Conservation (phyloP, 2,888 invertebrate genomes). For the Ramazzottius varieornatus region DNA sequence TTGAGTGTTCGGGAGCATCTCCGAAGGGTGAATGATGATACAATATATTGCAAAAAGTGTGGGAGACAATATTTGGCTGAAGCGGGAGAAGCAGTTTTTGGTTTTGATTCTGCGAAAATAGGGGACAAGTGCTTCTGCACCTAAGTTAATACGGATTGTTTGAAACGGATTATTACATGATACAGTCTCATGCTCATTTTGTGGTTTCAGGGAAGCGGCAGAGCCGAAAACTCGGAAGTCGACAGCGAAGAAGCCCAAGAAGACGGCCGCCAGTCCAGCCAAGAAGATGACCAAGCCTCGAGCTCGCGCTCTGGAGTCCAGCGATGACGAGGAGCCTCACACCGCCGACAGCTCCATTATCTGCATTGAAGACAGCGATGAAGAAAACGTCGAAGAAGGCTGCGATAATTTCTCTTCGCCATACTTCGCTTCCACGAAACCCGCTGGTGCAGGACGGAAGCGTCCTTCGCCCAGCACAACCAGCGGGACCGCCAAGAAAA, state of each 20-base stretch:
- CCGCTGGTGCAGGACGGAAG: not conserved
- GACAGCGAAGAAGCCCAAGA: constrained; percentile 11
- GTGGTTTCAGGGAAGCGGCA: no score
- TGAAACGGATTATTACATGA: no score
- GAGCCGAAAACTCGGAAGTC: not conserved
- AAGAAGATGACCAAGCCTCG: constrained; percentile 6
- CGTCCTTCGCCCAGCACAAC: not conserved
- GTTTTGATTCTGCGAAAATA: no score
- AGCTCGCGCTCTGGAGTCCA: not conserved
- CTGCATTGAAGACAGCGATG: not conserved
- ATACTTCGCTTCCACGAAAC: not conserved
- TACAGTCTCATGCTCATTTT: no score
- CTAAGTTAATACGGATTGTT: no score
- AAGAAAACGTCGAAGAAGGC: not conserved
- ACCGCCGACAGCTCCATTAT: not conserved
- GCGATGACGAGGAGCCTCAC: not conserved
- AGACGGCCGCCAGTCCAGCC: constrained; percentile 10
- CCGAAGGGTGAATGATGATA: no score
- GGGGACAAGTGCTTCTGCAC: no score
- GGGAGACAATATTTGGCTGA: no score
- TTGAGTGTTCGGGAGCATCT: no score
- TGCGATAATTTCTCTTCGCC: not conserved
- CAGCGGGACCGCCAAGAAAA: not conserved
- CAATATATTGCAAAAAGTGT: no score
- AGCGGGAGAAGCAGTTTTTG: no score